These are phyloP conservation scores for Gasteruption jaculator DNA, from an alignment of 2,888 invertebrate genomes.

Conservation along the genomic window DNA sequence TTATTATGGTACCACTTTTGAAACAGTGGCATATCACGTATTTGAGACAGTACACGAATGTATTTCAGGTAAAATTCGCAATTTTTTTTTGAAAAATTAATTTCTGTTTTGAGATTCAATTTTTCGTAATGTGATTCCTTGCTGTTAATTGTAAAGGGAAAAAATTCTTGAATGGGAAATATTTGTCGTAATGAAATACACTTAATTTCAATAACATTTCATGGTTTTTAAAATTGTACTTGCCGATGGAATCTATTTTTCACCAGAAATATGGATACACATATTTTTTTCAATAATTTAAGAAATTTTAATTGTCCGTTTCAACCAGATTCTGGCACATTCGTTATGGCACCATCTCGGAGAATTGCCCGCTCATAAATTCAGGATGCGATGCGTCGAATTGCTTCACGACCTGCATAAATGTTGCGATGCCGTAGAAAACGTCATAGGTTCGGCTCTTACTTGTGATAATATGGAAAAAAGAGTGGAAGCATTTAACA, in stretches of 20 bases:
- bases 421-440: conserved; percentile 62
- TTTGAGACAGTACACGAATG: conserved; percentile 64
- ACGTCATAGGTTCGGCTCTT: conserved; percentile 60
- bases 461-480: conserved; percentile 50
- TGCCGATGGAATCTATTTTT: too few species aligned
- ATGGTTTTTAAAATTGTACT: background rate
- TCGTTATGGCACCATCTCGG: conserved; percentile 71
- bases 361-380: conserved; percentile 55
- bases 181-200: too few species aligned
- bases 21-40: conserved; percentile 63
- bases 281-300: background rate
- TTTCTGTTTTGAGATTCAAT: too few species aligned
- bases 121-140: too few species aligned
- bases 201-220: too few species aligned
- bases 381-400: conserved; percentile 62
- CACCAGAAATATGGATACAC: conserved; percentile 1
- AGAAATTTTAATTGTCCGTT: conserved; percentile 29
- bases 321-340: conserved; percentile 63
- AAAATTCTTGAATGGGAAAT: too few species aligned
- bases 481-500: conserved; percentile 60
- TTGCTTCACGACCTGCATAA: conserved; percentile 72
- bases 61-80: conserved; percentile 58
- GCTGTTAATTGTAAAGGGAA: too few species aligned
- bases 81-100: conserved; percentile 9
- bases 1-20: conserved; percentile 67